Percentiles rank a stretch among this genome's conserved stretches.
These are phyloP conservation scores for Chelmon rostratus DNA, from an alignment of 2,797 vertebrate genomes.

Conservation along the genomic window DNA sequence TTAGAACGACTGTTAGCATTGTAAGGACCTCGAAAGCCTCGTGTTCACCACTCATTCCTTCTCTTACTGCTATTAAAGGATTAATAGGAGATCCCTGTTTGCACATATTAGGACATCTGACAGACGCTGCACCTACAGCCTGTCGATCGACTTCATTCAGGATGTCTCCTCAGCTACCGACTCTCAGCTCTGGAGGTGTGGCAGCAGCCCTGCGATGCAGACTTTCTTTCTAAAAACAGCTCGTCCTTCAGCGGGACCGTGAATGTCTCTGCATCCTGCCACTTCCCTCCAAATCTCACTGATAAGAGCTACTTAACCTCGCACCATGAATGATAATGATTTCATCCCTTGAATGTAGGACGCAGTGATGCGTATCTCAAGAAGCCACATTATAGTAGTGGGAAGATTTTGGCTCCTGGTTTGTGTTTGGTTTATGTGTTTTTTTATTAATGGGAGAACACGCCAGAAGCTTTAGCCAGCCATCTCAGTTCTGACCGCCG, in stretches of 20 bases:
- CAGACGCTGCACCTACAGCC: constrained; percentile 1
- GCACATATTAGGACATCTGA: constrained; percentile 55
- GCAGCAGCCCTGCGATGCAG: constrained; percentile 53
- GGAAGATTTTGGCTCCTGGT: constrained; percentile 5
- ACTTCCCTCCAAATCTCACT: constrained; percentile 22
- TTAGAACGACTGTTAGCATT: constrained; percentile 73
- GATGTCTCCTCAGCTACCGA: constrained; percentile 10
- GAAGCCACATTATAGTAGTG: constrained; percentile 21
- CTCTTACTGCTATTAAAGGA: constrained; percentile 24
- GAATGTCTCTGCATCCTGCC: constrained; percentile 54
- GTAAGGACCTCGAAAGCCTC: constrained; percentile 58
- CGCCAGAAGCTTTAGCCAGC: neutral
- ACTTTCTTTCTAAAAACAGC: constrained; percentile 19
- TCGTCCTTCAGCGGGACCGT: constrained; percentile 22
- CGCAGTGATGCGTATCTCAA: constrained; percentile 19
- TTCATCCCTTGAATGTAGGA: constrained; percentile 64
- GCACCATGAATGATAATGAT: constrained; percentile 46
- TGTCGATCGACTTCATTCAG: constrained; percentile 20
- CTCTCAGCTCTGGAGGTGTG: constrained; percentile 21
- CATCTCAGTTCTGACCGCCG: neutral
- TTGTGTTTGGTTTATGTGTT: constrained; percentile 25
- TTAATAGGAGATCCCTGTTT: constrained; percentile 54
- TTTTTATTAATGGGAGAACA: constrained; percentile 7
- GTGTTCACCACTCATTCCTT: constrained; percentile 37
- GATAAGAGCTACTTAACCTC: constrained; percentile 34